Conservation (phyloP, 2,888 invertebrate species). For the Metellina segmentata region DNA sequence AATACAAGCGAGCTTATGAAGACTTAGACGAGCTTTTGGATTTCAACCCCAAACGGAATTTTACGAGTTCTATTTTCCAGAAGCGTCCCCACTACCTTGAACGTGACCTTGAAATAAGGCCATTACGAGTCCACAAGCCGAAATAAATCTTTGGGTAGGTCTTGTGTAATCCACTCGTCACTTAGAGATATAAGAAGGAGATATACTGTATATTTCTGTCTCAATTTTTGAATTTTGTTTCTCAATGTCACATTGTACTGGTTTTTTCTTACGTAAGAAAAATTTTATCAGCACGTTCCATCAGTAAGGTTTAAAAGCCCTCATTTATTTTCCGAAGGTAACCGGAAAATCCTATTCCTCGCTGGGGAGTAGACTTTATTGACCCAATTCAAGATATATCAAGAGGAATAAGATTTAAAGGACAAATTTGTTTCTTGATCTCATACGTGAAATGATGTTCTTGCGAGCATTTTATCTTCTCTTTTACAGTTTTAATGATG, state of each 20-base stretch:
- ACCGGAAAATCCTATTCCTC: too few species aligned
- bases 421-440: too few species aligned
- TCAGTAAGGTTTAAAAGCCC: too few species aligned
- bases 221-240: neutral
- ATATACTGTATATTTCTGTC: neutral
- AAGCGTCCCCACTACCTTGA: neutral
- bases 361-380: too few species aligned
- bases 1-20: too few species aligned
- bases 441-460: too few species aligned
- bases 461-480: too few species aligned
- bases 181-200: neutral
- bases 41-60: neutral
- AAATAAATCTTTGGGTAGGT: slow-evolving; percentile 8
- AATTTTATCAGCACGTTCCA: neutral
- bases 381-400: too few species aligned
- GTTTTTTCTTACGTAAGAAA: neutral
- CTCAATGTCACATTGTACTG: neutral
- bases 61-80: slow-evolving; percentile 6
- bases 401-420: too few species aligned
- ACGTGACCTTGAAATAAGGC: slow-evolving; percentile 43
- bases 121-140: neutral
- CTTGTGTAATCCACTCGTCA: neutral
- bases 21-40: neutral
- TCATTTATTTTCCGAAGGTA: too few species aligned
- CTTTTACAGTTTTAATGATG: too few species aligned